Base-by-base conservation (phyloP, 2,888 invertebrate genomes). In the Lingula anatina region DNA sequence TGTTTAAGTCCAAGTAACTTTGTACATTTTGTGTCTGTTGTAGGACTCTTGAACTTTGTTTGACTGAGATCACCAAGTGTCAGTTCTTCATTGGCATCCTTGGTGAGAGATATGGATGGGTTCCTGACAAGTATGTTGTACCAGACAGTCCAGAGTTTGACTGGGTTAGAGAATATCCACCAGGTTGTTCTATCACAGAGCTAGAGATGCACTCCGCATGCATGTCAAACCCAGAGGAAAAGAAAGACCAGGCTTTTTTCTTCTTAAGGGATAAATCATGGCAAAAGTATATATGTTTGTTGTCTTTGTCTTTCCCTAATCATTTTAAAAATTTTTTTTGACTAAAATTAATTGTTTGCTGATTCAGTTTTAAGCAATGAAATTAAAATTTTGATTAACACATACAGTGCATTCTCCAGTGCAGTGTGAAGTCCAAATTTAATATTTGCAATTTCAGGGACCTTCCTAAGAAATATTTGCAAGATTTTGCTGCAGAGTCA, bases 51-150 rank as follows among this genome's bases (percentile, higher is more conserved):
- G 75, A 75, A 50, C 55, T 78, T 26, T 79, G 79, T 56, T 62
- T 80, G 26, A 48, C 64, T 12, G 78, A 79, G 62, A 70, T 76
- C 25, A 53, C 59, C 12, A 66, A 66, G 39, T 75, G 77, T 50
- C 68, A 80, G 55, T 61, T 78, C 28, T 79, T 79, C 57, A 54
- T 79, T 37, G 79, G 78, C 3, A 60, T 79, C 20, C 62, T 79
- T 31, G 79, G 78, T 25, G 70, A 75, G 46, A 61, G 79, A 25
- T 78, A 77, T 56, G 79, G 79, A 18, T 75, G 70, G 61, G 60
- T 67, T 27, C 76, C 77, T 7, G 59, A 62, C 5, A 55, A 53
- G 9, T 68, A 70, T 41, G 56, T 59, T 5, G 60, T 75, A 2
- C 70, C 73, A 20, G 68, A 71, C 51, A 57, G 59, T 18, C 55